A percentile compares a stretch with the other conserved stretches of the same genome.
phyloP scores from a whole-genome alignment of 2,888 invertebrate genomes.

The Polia nebulosa region DNA sequence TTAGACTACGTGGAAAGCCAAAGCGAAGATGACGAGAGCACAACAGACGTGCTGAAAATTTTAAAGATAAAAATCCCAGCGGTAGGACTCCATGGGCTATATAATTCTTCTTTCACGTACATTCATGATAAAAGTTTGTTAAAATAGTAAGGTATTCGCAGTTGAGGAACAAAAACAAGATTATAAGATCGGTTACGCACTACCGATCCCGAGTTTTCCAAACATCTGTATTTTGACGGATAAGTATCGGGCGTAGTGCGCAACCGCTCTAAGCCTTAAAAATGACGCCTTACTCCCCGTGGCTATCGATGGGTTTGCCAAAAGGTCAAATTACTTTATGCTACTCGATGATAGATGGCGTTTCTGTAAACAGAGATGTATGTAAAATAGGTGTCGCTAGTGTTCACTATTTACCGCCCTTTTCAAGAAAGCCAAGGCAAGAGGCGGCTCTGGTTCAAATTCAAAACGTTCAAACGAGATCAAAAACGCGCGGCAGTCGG shows the following conservation, averaged over 20 bases:
- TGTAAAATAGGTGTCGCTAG: conserved; percentile 75
- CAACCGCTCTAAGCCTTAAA: no score
- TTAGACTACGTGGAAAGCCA: neutral
- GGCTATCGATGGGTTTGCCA: no score
- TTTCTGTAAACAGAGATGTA: neutral
- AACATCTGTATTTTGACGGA: no score
- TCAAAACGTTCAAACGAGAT: conserved; percentile 86
- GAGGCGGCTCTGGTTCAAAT: conserved; percentile 86
- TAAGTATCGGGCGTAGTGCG: no score
- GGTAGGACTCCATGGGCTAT: no score
- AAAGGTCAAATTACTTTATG: neutral
- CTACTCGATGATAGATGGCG: conserved; percentile 80
- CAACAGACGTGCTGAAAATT: neutral
- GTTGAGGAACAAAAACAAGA: neutral
- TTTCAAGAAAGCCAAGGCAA: conserved; percentile 52
- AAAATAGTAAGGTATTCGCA: neutral
- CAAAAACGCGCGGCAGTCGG: conserved; percentile 85
- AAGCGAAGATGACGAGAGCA: neutral
- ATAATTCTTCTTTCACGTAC: neutral
- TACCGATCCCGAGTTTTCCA: no score
- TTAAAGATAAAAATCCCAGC: neutral
- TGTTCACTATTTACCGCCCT: conserved; percentile 65
- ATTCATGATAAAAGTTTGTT: neutral
- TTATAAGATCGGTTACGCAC: no score
- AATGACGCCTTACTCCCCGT: no score